phyloP scores from a whole-genome alignment of 2,113 vertebrate species.

The Hemibagrus wyckioides region DNA sequence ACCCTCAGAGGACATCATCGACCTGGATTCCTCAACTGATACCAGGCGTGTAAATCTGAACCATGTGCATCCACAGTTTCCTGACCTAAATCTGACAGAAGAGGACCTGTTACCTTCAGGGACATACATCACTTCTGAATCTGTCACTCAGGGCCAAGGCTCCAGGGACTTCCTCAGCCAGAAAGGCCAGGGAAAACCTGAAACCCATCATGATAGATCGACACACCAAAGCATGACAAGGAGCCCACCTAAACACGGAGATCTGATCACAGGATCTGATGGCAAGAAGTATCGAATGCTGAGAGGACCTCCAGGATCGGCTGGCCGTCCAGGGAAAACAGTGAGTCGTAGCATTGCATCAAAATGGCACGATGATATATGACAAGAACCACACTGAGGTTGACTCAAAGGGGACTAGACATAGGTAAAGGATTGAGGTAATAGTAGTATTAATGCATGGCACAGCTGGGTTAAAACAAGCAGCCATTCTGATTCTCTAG shows the following conservation, averaged over 20 bases:
- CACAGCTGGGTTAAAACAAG: slow-evolving; percentile 15
- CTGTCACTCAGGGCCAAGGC: not conserved
- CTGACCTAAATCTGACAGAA: slow-evolving; percentile 48
- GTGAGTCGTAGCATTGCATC: slow-evolving; percentile 66
- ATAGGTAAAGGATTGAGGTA: not conserved
- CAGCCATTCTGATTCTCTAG: slow-evolving; percentile 18
- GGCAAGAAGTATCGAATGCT: slow-evolving; percentile 52
- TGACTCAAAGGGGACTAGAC: not conserved
- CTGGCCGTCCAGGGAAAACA: slow-evolving; percentile 68
- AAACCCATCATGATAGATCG: slow-evolving; percentile 6
- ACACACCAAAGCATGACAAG: not conserved
- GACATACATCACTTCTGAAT: not conserved
- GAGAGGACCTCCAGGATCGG: slow-evolving; percentile 64
- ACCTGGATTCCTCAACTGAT: slow-evolving; percentile 9
- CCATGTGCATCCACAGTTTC: not conserved
- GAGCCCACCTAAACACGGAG: not conserved
- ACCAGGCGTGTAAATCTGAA: slow-evolving; percentile 11
- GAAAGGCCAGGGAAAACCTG: slow-evolving; percentile 8
- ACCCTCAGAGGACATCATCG: slow-evolving; percentile 6
- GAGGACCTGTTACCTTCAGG: slow-evolving; percentile 45
- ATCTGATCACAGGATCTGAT: not conserved
- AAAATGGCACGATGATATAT: slow-evolving; percentile 9
- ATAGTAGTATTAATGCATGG: not conserved
- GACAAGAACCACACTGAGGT: not conserved
- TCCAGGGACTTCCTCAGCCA: not conserved